Conservation (phyloP, 2,113 vertebrate genomes). For the Lampris megalopsis region DNA sequence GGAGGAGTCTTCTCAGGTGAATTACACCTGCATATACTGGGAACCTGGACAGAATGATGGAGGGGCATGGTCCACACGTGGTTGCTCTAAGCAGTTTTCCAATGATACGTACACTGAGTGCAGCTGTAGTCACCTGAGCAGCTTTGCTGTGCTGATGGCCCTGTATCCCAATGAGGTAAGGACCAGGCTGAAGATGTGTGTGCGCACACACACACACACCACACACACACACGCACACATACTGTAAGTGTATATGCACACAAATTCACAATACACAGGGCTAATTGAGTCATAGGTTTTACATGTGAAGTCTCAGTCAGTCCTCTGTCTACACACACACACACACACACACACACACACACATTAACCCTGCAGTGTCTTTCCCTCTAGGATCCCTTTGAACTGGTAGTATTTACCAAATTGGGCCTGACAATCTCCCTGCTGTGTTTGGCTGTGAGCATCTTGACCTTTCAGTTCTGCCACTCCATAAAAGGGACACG, state of each 20-base stretch:
- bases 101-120: constrained; percentile 77
- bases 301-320: no score
- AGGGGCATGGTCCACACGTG: constrained; percentile 81
- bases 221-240: not conserved
- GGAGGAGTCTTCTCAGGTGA: not conserved
- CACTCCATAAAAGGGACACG: constrained; percentile 86
- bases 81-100: constrained; percentile 69
- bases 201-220: no score
- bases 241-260: not conserved
- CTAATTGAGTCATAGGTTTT: no score
- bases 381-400: constrained; percentile 75
- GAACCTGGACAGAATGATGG: constrained; percentile 22
- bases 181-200: not conserved
- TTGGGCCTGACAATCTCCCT: constrained; percentile 86
- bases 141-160: constrained; percentile 91
- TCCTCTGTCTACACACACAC: not conserved
- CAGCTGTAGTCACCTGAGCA: constrained; percentile 87
- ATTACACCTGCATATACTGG: constrained; percentile 85
- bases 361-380: not conserved
- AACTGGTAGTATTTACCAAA: constrained; percentile 81
- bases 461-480: constrained; percentile 88
- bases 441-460: constrained; percentile 83
- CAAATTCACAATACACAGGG: not conserved
- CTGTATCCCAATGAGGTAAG: constrained; percentile 85
- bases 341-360: not conserved